Percentiles rank a stretch among this genome's conserved stretches.
These are phyloP conservation scores for Apamea crenata DNA, from an alignment of 2,888 invertebrate species.

Conservation along the genomic window DNA sequence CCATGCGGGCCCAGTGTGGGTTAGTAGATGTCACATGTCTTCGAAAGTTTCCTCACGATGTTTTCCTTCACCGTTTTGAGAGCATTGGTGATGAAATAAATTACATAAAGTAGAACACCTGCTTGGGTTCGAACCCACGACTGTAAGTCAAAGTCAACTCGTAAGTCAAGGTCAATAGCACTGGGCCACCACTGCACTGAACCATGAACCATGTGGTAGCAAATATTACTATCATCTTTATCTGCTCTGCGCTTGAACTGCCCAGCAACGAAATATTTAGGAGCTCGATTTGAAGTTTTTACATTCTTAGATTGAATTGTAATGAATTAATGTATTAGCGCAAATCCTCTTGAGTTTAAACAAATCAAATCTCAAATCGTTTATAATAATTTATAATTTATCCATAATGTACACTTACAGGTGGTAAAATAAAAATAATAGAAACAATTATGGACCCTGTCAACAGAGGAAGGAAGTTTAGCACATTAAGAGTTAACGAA, in stretches of 20 bases:
- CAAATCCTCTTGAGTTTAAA: background rate
- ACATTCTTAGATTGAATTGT: background rate
- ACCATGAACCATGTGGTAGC: background rate
- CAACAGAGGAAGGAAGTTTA: conserved; percentile 20
- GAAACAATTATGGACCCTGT: too few species aligned
- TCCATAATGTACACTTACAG: too few species aligned
- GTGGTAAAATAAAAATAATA: too few species aligned
- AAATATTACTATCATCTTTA: background rate
- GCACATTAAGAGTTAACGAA: background rate
- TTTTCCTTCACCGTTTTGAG: background rate
- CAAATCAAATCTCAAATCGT: background rate
- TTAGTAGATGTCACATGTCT: background rate
- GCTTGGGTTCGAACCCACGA: background rate
- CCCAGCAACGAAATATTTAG: background rate
- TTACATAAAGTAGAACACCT: background rate
- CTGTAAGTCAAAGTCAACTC: too few species aligned
- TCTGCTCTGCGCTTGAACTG: background rate
- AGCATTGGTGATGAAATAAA: background rate
- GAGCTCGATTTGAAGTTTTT: background rate
- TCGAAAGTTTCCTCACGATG: background rate
- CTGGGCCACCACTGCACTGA: too few species aligned
- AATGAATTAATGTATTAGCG: background rate
- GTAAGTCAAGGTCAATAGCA: too few species aligned
- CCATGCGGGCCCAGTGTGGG: background rate
- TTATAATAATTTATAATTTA: too few species aligned